phyloP scores from a whole-genome alignment of 2,888 invertebrate genomes.

The Drosophila lacicola region DNA sequence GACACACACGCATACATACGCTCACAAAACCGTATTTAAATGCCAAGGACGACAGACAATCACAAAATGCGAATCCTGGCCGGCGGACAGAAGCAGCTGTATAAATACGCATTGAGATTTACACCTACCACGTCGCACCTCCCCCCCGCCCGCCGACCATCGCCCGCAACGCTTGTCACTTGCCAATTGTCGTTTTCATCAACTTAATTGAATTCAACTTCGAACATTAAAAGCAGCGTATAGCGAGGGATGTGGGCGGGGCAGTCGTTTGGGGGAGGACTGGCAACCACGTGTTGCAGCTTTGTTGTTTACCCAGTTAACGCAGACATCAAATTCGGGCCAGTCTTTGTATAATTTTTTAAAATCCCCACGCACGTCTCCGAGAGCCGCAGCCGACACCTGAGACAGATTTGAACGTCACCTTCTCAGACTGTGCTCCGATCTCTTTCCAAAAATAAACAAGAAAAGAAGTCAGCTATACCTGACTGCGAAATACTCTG shows the following conservation, averaged over 20 bases:
- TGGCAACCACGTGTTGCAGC: slow-evolving; percentile 38
- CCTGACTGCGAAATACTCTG: not conserved
- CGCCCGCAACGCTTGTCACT: slow-evolving; percentile 19
- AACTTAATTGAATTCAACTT: slow-evolving; percentile 69
- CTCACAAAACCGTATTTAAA: slow-evolving; percentile 44
- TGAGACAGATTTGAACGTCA: slow-evolving; percentile 26
- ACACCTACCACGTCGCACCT: slow-evolving; percentile 15
- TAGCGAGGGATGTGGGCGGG: not conserved
- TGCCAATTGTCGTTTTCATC: slow-evolving; percentile 74
- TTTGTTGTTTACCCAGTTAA: slow-evolving; percentile 35
- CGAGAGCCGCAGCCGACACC: not conserved
- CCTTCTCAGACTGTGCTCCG: slow-evolving; percentile 1
- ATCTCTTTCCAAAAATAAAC: not conserved
- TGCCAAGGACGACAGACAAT: slow-evolving; percentile 27
- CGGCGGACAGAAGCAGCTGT: slow-evolving; percentile 19
- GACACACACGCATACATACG: slow-evolving; percentile 38
- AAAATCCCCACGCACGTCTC: not conserved
- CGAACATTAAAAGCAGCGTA: slow-evolving; percentile 16
- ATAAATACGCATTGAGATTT: slow-evolving; percentile 43
- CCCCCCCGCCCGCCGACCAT: not conserved
- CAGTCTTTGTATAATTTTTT: slow-evolving; percentile 11
- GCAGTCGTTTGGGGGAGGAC: not conserved
- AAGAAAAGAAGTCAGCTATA: not conserved
- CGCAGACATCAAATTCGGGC: slow-evolving; percentile 10
- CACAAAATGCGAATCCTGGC: slow-evolving; percentile 5